Percentiles rank a stretch among this genome's conserved stretches.
Conservation (phyloP, 2,888 invertebrate species). For the Drosophila affinis region DNA sequence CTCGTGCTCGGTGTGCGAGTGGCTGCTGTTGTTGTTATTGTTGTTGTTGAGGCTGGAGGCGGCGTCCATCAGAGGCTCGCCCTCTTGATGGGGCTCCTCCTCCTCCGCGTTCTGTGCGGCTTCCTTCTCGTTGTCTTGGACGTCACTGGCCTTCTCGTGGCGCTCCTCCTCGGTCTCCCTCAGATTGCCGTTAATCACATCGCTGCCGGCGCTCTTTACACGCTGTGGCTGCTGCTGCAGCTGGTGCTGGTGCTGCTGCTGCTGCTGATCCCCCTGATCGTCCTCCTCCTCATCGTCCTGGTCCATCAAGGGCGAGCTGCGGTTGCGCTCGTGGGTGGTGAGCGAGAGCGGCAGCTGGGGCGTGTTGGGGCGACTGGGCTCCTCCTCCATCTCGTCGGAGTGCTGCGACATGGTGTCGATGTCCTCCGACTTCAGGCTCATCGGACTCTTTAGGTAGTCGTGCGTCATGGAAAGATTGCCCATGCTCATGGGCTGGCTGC, state of each 20-base stretch:
- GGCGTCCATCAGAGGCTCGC: slow-evolving; percentile 16
- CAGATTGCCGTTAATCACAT: slow-evolving; percentile 58
- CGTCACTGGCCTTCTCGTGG: slow-evolving; percentile 50
- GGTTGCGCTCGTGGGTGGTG: slow-evolving; percentile 85
- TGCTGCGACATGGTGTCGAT: slow-evolving; percentile 88
- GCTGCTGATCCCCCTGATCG: slow-evolving; percentile 34
- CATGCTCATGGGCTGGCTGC: slow-evolving; percentile 76
- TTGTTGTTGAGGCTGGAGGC: slow-evolving; percentile 22
- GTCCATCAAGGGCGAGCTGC: slow-evolving; percentile 70
- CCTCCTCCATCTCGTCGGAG: slow-evolving; percentile 87
- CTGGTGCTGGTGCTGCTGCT: slow-evolving; percentile 34
- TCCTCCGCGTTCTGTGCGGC: slow-evolving; percentile 56
- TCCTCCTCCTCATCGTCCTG: slow-evolving; percentile 67
- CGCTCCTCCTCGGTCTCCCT: slow-evolving; percentile 54
- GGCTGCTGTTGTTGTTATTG: slow-evolving; percentile 44
- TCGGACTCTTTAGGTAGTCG: slow-evolving; percentile 88
- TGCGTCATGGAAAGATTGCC: slow-evolving; percentile 86
- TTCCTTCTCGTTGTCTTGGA: slow-evolving; percentile 50
- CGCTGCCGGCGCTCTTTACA: slow-evolving; percentile 59
- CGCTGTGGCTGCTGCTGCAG: neutral
- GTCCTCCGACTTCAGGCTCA: slow-evolving; percentile 86
- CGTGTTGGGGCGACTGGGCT: slow-evolving; percentile 87
- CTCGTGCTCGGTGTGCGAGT: slow-evolving; percentile 39
- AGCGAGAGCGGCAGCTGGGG: slow-evolving; percentile 89
- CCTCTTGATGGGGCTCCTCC: slow-evolving; percentile 33